Conservation (phyloP, 2,888 invertebrate genomes). For the Calliphora vomitoria region DNA sequence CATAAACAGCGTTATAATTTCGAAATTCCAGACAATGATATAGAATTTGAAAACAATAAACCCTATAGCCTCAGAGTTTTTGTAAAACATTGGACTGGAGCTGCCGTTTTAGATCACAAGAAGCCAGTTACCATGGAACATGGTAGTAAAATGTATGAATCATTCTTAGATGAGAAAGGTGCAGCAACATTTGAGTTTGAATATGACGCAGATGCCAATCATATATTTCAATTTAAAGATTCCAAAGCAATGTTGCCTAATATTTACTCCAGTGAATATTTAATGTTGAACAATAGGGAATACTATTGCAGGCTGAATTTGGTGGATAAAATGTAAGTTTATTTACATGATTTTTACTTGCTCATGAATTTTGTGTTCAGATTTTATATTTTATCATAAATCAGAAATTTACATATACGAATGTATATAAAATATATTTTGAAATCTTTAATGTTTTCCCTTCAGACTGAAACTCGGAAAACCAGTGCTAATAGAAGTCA, state of each 20-base stretch:
- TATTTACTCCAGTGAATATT: neutral
- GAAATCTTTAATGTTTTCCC: too few species aligned
- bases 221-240: slow-evolving; percentile 9
- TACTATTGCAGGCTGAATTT: neutral
- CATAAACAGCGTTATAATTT: slow-evolving; percentile 88
- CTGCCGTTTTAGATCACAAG: slow-evolving; percentile 86
- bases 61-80: slow-evolving; percentile 92
- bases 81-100: slow-evolving; percentile 88
- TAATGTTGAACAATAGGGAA: neutral
- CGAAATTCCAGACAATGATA: slow-evolving; percentile 91
- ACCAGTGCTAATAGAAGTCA: slow-evolving; percentile 30
- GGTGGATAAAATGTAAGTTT: neutral
- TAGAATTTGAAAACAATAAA: slow-evolving; percentile 94
- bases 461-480: neutral
- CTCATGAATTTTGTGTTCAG: too few species aligned
- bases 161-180: slow-evolving; percentile 86
- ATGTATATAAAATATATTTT: too few species aligned
- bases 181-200: slow-evolving; percentile 86
- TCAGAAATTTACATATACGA: too few species aligned
- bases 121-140: slow-evolving; percentile 10
- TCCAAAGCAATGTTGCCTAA: neutral
- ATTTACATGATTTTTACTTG: too few species aligned
- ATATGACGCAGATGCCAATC: neutral
- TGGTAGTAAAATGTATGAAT: neutral
- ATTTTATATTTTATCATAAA: too few species aligned